Evolutionary conservation across 2,797 vertebrate species (phyloP).

Genomic region (Coranthus polyacanthus): DNA sequence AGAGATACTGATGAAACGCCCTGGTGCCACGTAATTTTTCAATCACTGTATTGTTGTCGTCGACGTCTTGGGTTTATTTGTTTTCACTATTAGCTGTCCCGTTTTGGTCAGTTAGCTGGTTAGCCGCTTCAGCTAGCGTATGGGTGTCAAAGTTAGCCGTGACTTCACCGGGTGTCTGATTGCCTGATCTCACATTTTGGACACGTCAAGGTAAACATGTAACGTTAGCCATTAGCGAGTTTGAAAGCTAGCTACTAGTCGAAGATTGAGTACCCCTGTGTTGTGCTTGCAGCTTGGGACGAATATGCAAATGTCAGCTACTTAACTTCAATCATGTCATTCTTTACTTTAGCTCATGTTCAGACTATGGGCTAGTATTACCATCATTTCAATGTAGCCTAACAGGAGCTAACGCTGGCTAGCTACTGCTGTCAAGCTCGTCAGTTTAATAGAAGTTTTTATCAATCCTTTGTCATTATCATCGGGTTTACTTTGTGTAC

Average conservation of each 20-base stretch:
- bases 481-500: background rate
- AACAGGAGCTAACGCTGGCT: conserved; percentile 31
- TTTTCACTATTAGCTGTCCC: conserved; percentile 24
- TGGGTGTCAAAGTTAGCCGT: conserved; percentile 80
- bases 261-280: background rate
- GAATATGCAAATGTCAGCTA: conserved; percentile 21
- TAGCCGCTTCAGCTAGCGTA: conserved; percentile 66
- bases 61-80: conserved; percentile 12
- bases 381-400: conserved; percentile 9
- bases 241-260: conserved; percentile 13
- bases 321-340: conserved; percentile 36
- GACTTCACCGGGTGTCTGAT: conserved; percentile 76
- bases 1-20: conserved; percentile 10
- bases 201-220: conserved; percentile 85
- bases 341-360: conserved; percentile 36
- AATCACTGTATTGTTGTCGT: background rate
- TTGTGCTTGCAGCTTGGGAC: background rate
- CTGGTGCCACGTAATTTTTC: background rate
- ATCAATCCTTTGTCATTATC: background rate
- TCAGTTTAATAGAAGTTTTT: background rate
- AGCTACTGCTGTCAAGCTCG: conserved; percentile 13
- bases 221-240: conserved; percentile 36
- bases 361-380: conserved; percentile 3
- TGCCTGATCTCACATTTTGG: conserved; percentile 78
- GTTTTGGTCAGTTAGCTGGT: conserved; percentile 45